Percentiles rank a stretch among this genome's conserved stretches.
phyloP scores from a whole-genome alignment of 2,797 vertebrate species.

The Picus viridis region DNA sequence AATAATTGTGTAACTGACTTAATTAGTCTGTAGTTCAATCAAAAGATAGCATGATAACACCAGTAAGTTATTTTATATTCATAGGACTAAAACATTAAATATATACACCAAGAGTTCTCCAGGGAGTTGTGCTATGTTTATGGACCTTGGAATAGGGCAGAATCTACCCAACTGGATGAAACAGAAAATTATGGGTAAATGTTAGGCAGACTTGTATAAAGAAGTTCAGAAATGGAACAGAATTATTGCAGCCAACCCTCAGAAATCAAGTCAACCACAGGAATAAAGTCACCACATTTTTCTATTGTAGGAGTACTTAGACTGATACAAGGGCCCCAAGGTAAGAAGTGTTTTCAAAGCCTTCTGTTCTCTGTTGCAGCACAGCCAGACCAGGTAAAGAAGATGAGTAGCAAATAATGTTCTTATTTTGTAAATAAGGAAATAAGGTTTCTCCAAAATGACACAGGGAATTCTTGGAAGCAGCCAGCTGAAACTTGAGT shows the following conservation, averaged over 20 bases:
- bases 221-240: not conserved
- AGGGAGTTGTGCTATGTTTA: not conserved
- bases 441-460: not conserved
- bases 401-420: not conserved
- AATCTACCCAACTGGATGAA: not conserved
- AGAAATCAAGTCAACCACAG: not conserved
- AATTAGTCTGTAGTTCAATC: slow-evolving; percentile 16
- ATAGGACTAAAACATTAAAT: not conserved
- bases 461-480: not conserved
- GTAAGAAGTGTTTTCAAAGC: not conserved
- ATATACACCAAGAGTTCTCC: not conserved
- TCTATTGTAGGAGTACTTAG: not conserved
- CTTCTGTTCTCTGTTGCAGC: not conserved
- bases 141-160: not conserved
- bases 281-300: fast-evolving
- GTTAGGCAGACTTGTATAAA: not conserved
- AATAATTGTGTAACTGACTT: slow-evolving; percentile 42
- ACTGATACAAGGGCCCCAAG: not conserved
- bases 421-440: not conserved
- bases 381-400: not conserved
- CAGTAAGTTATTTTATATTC: not conserved
- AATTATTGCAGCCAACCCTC: fast-evolving
- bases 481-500: not conserved
- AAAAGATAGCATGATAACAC: not conserved
- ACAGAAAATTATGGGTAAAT: not conserved